Evolutionary conservation across 2,113 vertebrate genomes (phyloP).

Genomic region (Talpa occidentalis): DNA sequence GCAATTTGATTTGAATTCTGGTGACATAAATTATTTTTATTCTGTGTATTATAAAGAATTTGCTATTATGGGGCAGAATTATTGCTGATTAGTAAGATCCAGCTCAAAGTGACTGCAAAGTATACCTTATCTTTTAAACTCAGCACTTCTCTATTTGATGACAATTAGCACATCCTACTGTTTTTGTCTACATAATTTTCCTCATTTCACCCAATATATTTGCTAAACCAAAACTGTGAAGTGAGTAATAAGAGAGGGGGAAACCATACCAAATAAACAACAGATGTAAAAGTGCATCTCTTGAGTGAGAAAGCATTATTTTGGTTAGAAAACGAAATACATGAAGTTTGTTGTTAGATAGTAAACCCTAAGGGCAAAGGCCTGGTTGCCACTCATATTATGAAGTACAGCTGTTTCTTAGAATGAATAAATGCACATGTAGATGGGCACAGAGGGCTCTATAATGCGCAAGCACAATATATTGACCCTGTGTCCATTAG

Average conservation of each 20-base stretch:
- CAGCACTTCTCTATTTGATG: constrained; percentile 42
- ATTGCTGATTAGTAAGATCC: neutral
- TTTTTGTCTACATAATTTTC: constrained; percentile 23
- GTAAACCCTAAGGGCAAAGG: constrained; percentile 66
- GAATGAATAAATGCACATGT: constrained; percentile 40
- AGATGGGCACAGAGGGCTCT: neutral
- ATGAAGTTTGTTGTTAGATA: constrained; percentile 65
- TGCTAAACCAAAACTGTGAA: constrained; percentile 72
- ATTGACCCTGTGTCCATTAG: neutral
- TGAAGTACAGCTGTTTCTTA: constrained; percentile 60
- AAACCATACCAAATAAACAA: constrained; percentile 66
- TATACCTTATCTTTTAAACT: constrained; percentile 53
- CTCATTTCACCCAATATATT: constrained; percentile 50
- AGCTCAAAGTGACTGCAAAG: neutral
- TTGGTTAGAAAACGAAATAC: constrained; percentile 73
- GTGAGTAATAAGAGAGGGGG: constrained; percentile 54
- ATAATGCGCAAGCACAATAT: neutral
- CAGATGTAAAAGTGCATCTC: constrained; percentile 72
- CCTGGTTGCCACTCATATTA: constrained; percentile 55
- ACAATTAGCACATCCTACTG: constrained; percentile 72
- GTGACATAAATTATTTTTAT: constrained; percentile 18
- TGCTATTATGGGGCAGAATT: neutral
- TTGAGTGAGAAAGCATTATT: constrained; percentile 70
- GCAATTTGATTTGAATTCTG: constrained; percentile 21
- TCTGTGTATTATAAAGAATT: neutral